Evolutionary conservation across 2,797 vertebrate species (phyloP).

Genomic region (Vultur gryphus): DNA sequence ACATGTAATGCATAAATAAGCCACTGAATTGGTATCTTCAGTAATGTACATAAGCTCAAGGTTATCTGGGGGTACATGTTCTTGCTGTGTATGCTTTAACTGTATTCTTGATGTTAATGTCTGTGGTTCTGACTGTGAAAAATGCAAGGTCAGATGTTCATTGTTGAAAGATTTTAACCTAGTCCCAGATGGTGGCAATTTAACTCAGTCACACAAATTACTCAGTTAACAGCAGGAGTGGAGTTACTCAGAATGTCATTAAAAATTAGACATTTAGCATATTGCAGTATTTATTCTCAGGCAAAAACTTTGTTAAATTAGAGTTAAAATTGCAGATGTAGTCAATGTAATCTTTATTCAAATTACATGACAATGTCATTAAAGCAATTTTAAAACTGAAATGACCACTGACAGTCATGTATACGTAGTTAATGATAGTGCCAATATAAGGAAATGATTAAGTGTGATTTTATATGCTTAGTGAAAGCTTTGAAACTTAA

Average conservation of each 20-base stretch:
- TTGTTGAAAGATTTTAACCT: not conserved
- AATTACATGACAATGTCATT: not conserved
- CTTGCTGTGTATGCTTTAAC: not conserved
- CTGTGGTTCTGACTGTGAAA: slow-evolving; percentile 10
- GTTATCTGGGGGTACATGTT: not conserved
- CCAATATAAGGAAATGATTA: not conserved
- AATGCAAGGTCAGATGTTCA: slow-evolving; percentile 1
- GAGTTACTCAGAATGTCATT: not conserved
- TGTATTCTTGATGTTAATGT: not conserved
- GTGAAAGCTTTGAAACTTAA: not conserved
- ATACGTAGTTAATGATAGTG: not conserved
- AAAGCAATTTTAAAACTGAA: not conserved
- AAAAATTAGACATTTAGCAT: slow-evolving; percentile 4
- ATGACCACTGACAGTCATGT: not conserved
- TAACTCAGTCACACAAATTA: slow-evolving; percentile 3
- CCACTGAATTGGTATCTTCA: not conserved
- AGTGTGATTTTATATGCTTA: not conserved
- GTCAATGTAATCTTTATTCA: not conserved
- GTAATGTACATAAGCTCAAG: not conserved
- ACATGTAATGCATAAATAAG: not conserved
- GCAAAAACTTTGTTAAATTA: not conserved
- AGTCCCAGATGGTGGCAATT: slow-evolving; percentile 38
- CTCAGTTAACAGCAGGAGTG: not conserved
- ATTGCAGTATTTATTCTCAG: slow-evolving; percentile 2
- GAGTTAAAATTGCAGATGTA: not conserved